These are phyloP conservation scores for Pyrocephalus nanus DNA, from an alignment of 2,797 vertebrate species.

Conservation along the genomic window DNA sequence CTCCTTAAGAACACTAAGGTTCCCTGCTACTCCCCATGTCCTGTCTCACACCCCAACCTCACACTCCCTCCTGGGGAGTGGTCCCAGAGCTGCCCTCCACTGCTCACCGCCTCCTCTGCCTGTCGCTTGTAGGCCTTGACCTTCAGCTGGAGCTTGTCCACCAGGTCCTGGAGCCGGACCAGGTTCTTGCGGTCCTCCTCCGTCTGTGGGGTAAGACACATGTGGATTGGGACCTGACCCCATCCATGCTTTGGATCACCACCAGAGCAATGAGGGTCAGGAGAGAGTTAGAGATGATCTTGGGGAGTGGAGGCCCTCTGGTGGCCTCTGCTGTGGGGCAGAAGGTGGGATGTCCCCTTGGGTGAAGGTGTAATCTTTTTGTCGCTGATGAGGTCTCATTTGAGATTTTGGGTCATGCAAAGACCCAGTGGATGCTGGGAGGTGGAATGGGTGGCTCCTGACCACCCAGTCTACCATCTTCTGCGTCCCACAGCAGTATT, in stretches of 20 bases:
- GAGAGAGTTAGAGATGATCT: neutral
- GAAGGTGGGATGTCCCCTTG: neutral
- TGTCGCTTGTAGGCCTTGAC: conserved; percentile 57
- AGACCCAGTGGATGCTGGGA: neutral
- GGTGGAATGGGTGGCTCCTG: neutral
- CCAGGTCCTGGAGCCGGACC: conserved; percentile 68
- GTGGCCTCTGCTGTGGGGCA: neutral
- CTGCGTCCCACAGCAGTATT: neutral
- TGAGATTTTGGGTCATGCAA: neutral
- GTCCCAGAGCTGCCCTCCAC: neutral
- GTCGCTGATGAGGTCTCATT: neutral
- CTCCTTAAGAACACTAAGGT: neutral
- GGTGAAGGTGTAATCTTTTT: neutral
- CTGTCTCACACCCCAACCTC: neutral
- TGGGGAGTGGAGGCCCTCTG: neutral
- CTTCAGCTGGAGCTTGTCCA: conserved; percentile 60
- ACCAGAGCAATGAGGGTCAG: neutral
- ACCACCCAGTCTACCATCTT: neutral
- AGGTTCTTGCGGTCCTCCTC: conserved; percentile 70
- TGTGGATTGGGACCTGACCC: neutral
- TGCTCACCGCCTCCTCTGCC: conserved; percentile 29
- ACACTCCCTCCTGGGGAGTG: rapidly evolving
- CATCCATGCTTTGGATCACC: neutral
- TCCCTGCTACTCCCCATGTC: neutral
- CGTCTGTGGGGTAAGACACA: neutral